Evolutionary conservation across 2,888 invertebrate species (phyloP).

Genomic region (Drosophila melanocephala): DNA sequence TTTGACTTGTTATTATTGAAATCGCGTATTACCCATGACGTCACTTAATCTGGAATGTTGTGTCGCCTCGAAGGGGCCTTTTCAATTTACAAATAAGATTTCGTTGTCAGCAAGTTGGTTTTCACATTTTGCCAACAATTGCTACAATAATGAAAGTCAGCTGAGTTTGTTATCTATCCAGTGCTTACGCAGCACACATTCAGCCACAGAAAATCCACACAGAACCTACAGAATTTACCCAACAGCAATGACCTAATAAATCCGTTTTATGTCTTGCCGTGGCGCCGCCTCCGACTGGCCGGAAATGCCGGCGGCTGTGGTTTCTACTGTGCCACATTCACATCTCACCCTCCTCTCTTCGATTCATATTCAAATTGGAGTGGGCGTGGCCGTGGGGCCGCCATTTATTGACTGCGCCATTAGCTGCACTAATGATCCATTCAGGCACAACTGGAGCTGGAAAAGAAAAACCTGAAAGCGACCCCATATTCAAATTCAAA

Average conservation of each 20-base stretch:
- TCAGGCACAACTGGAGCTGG: conserved; percentile 57
- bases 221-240: conserved; percentile 18
- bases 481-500: conserved; percentile 51
- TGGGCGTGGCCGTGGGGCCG: conserved; percentile 61
- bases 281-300: conserved; percentile 73
- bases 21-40: conserved; percentile 4
- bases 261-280: conserved; percentile 74
- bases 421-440: conserved; percentile 81
- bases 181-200: conserved; percentile 60
- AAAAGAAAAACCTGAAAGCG: conserved; percentile 43
- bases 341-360: conserved; percentile 2
- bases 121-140: conserved; percentile 59
- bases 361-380: conserved; percentile 77
- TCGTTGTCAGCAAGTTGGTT: conserved; percentile 65
- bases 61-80: conserved; percentile 26
- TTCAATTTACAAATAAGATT: conserved; percentile 69
- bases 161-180: conserved; percentile 44
- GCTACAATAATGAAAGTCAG: conserved; percentile 58
- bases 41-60: conserved; percentile 25
- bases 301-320: conserved; percentile 64
- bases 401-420: conserved; percentile 80
- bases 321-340: conserved; percentile 25
- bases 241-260: conserved; percentile 75
- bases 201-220: neutral
- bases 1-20: neutral